These are phyloP conservation scores for Alectoris magna DNA, from an alignment of 2,797 vertebrate genomes.

Conservation along the genomic window DNA sequence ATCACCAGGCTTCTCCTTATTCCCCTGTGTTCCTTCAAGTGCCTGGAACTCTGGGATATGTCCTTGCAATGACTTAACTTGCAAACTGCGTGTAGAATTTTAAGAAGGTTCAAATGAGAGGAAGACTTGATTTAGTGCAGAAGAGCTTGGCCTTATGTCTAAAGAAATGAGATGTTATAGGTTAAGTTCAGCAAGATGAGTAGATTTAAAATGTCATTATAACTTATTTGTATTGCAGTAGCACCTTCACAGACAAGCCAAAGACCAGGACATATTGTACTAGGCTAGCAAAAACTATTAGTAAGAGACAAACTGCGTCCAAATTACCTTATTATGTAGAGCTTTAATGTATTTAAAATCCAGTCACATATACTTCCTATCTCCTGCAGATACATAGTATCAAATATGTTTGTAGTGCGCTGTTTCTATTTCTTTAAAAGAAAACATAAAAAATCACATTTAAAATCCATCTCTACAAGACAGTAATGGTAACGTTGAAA, in stretches of 20 bases:
- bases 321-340: constrained; percentile 17
- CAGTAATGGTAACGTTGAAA: background rate
- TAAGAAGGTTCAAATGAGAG: constrained; percentile 25
- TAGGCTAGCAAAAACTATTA: background rate
- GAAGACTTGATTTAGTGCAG: constrained; percentile 33
- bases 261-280: background rate
- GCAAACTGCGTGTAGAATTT: constrained; percentile 44
- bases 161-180: constrained; percentile 17
- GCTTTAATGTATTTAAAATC: background rate
- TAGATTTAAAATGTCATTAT: background rate
- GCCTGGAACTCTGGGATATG: background rate
- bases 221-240: constrained; percentile 11
- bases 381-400: background rate
- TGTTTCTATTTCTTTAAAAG: background rate
- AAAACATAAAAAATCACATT: background rate
- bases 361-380: background rate
- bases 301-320: background rate
- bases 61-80: constrained; percentile 42
- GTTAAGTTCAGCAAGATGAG: constrained; percentile 23
- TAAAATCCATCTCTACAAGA: background rate
- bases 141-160: background rate
- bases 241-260: background rate
- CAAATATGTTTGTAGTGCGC: background rate
- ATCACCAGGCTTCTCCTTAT: constrained; percentile 12
- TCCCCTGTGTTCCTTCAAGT: constrained; percentile 8